A percentile compares a stretch with the other conserved stretches of the same genome.
phyloP scores from a whole-genome alignment of 2,888 invertebrate genomes.

The Eupelmus urozonus region DNA sequence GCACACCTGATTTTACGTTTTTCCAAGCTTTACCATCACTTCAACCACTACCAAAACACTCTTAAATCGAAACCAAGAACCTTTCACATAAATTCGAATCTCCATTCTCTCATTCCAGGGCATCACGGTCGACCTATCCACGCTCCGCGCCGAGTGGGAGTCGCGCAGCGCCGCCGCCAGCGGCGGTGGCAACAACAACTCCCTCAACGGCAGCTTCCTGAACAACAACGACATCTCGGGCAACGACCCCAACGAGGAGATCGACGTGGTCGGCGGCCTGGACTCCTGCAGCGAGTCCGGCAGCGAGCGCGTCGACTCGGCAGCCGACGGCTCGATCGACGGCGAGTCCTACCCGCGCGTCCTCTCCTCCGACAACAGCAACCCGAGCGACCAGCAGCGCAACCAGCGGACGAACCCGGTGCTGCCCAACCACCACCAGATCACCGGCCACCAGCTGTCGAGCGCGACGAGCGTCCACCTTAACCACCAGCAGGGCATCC shows the following conservation, averaged over 20 bases:
- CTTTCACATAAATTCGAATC: background rate
- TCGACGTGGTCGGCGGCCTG: conserved; percentile 90
- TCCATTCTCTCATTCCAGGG: conserved; percentile 78
- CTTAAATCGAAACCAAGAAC: too few species aligned
- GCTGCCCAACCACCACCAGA: conserved; percentile 52
- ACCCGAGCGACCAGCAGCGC: conserved; percentile 29
- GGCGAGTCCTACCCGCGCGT: conserved; percentile 79
- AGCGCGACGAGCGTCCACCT: conserved; percentile 66
- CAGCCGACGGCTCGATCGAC: conserved; percentile 81
- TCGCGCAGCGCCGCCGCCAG: conserved; percentile 79
- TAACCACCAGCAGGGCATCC: conserved; percentile 74
- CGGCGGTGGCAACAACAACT: conserved; percentile 78
- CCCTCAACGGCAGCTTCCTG: conserved; percentile 73
- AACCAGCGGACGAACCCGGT: conserved; percentile 11
- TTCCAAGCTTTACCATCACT: too few species aligned
- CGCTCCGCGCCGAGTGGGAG: conserved; percentile 90
- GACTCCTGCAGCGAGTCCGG: conserved; percentile 85
- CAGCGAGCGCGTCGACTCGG: conserved; percentile 78
- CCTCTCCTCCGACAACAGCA: conserved; percentile 50
- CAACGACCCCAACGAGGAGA: conserved; percentile 79
- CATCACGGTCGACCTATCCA: conserved; percentile 91
- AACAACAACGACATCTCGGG: conserved; percentile 75
- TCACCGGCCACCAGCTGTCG: conserved; percentile 57
- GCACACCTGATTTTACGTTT: too few species aligned
- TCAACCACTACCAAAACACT: too few species aligned